Base-by-base conservation (phyloP, 2,888 invertebrate genomes). In the Tholera decimalis region DNA sequence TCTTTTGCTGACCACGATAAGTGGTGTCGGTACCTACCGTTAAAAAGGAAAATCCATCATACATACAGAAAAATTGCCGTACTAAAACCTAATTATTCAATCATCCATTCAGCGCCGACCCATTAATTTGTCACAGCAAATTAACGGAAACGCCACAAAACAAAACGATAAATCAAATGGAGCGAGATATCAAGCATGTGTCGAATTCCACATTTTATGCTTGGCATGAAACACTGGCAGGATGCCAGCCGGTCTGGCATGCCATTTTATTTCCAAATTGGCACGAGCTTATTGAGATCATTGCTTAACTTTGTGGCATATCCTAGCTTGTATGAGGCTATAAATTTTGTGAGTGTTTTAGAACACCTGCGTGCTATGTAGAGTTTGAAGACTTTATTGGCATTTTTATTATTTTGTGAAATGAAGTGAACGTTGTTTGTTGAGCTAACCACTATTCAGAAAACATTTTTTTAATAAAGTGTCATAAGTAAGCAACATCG, bases 231-330 rank as follows among this genome's bases (percentile, higher is more conserved):
- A 80, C 60, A 73, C 74, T 86, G 87, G 87, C 87, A 58, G 4
- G 5, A 1, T 35, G 69, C 87, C 87, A 87, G 76, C 71, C 59
- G 18, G 68, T 64, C 63, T 68, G 70, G 70, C 68, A 77, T 62
- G 74, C 75, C 81, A 82, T 87, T 84, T 86, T 84, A 86, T 83
- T 83, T 79, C 70, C 79, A 83, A 88, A 89, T 89, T 88, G 89
- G 87, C 85, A 82, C 77, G 63, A 81, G 82, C 86, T 88, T 90
- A 89, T 90, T 89, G 88, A 83, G 83, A 86, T 82, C 85, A 86
- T 90, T 89, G 84, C 83, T 89, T 86, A 86, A 87, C 70, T 85
- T 83, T 78, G 73, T 77, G 66, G 44, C 65, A 70, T 30, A 60
- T 53, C 49, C 73, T 59, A 77, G 55, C 63, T 63, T 44, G 72